These are phyloP conservation scores for Rhinoderma darwinii DNA, from an alignment of 2,113 vertebrate genomes.

Conservation along the genomic window DNA sequence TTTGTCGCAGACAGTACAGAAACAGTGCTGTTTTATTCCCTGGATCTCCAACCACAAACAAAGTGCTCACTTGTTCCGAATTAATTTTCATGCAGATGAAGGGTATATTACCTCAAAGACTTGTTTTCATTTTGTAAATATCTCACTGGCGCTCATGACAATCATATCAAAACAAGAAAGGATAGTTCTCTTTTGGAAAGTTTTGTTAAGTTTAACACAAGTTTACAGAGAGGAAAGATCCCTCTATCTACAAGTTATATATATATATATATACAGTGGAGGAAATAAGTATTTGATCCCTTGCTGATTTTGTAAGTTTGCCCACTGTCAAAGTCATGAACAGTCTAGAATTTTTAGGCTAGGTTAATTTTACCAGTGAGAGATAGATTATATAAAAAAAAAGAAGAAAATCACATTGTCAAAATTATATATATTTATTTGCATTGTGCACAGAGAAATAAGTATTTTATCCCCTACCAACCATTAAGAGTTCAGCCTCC, in stretches of 20 bases:
- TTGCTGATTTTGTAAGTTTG: too few species aligned
- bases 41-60: slow-evolving; percentile 27
- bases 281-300: too few species aligned
- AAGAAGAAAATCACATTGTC: too few species aligned
- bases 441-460: too few species aligned
- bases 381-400: too few species aligned
- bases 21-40: slow-evolving; percentile 15
- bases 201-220: neutral
- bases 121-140: slow-evolving; percentile 32
- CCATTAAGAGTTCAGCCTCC: too few species aligned
- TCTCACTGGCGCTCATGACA: neutral
- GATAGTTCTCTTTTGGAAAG: neutral
- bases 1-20: slow-evolving; percentile 8
- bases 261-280: neutral
- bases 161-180: neutral
- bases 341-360: too few species aligned
- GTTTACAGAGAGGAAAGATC: neutral
- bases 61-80: slow-evolving; percentile 20
- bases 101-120: neutral
- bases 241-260: neutral
- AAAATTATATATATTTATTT: too few species aligned
- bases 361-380: too few species aligned
- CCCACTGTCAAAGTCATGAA: too few species aligned
- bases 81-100: slow-evolving; percentile 20
- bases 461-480: too few species aligned